Evolutionary conservation across 2,113 vertebrate genomes (phyloP).

Genomic region (Machaerirhynchus nigripectus): DNA sequence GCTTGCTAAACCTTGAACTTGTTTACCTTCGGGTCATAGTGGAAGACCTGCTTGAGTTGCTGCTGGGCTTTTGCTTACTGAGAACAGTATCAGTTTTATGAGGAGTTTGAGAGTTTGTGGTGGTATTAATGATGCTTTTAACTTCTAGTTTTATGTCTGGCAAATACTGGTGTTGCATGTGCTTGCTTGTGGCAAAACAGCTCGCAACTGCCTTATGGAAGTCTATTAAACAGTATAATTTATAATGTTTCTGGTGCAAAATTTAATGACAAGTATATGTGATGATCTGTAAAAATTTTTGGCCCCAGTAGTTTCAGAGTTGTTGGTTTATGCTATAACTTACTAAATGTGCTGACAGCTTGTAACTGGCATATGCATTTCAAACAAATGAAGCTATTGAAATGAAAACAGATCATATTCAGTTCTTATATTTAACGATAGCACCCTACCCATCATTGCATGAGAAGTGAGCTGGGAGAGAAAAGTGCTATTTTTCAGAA

Average conservation of each 20-base stretch:
- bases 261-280: conserved; percentile 15
- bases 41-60: neutral
- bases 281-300: conserved; percentile 31
- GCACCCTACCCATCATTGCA: neutral
- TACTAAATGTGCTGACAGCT: conserved; percentile 13
- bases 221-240: conserved; percentile 2
- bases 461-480: neutral
- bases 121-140: neutral
- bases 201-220: neutral
- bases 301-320: neutral
- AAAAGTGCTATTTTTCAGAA: neutral
- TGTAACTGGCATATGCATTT: neutral
- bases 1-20: neutral
- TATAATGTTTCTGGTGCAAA: neutral
- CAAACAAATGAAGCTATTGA: conserved; percentile 16
- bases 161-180: neutral
- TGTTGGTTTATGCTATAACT: conserved; percentile 6
- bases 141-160: neutral
- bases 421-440: neutral
- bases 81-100: neutral
- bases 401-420: conserved; percentile 6
- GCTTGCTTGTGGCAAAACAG: conserved; percentile 20
- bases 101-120: neutral
- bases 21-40: neutral
- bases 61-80: neutral